Percentiles rank a stretch among this genome's conserved stretches.
These are phyloP conservation scores for Lycopodina hypogea DNA, from an alignment of 37 sponge, comb jelly and placozoan species.

Conservation along the genomic window DNA sequence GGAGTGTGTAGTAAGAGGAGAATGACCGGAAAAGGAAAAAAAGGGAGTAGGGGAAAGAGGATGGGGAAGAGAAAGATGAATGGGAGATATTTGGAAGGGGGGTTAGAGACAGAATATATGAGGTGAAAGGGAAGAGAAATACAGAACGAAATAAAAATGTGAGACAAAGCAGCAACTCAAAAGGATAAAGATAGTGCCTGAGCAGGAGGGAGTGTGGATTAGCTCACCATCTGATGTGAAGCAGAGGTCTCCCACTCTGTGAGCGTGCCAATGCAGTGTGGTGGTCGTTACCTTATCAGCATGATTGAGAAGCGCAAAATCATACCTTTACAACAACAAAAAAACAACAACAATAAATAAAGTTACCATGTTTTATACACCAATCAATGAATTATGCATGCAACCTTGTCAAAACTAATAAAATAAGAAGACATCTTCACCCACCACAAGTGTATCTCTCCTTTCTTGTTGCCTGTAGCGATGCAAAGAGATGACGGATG, in stretches of 20 bases:
- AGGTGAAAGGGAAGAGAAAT: no score
- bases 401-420: not conserved
- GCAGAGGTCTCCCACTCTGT: conserved; percentile 62
- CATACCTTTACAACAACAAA: conserved; percentile 46
- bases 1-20: not conserved
- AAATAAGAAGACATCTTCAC: not conserved
- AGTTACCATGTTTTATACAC: no score
- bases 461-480: conserved; percentile 66
- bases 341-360: not conserved
- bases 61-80: not conserved
- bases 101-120: not conserved
- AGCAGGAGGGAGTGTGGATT: not conserved
- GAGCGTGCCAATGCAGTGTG: conserved; percentile 90
- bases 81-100: no score
- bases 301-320: conserved; percentile 16
- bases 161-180: no score
- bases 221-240: conserved; percentile 79
- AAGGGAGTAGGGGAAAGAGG: not conserved
- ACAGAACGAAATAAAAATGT: no score
- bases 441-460: conserved; percentile 75
- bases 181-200: no score
- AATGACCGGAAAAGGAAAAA: not conserved
- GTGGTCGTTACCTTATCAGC: conserved; percentile 29
- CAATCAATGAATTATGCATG: not conserved
- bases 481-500: conserved; percentile 70